Percentiles rank a stretch among this genome's conserved stretches.
Evolutionary conservation across 2,888 invertebrate genomes (phyloP).

Genomic region (Heliconius sara): DNA sequence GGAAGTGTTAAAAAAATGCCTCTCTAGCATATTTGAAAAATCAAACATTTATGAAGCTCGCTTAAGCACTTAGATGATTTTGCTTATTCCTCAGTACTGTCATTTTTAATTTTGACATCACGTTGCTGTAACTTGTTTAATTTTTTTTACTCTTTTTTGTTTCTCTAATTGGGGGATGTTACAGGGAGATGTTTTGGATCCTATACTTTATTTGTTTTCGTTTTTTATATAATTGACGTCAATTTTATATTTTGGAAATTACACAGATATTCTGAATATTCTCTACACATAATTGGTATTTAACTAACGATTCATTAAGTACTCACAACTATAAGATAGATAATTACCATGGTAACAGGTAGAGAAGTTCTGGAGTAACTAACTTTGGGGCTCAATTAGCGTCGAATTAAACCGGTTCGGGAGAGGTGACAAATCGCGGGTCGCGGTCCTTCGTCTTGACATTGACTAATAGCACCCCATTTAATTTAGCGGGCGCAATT

Average conservation of each 20-base stretch:
- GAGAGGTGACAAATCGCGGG: conserved; percentile 82
- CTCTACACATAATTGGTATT: not conserved
- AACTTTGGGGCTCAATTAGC: conserved; percentile 80
- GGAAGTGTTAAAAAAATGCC: conserved; percentile 75
- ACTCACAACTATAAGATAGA: conserved; percentile 50
- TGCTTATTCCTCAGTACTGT: conserved; percentile 56
- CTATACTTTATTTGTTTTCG: conserved; percentile 6
- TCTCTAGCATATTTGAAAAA: conserved; percentile 67
- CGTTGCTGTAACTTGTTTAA: conserved; percentile 44
- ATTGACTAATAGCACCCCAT: conserved; percentile 79
- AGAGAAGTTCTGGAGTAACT: conserved; percentile 64
- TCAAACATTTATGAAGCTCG: conserved; percentile 76
- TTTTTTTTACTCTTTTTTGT: conserved; percentile 33
- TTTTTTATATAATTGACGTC: not conserved
- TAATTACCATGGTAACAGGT: conserved; percentile 71
- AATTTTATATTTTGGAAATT: not conserved
- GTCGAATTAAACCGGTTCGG: conserved; percentile 76
- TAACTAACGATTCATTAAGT: conserved; percentile 38
- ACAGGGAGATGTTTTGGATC: conserved; percentile 21
- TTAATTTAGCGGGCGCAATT: conserved; percentile 82
- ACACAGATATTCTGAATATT: not conserved
- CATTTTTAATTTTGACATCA: conserved; percentile 57
- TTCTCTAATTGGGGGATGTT: conserved; percentile 8
- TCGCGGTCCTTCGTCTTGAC: conserved; percentile 75
- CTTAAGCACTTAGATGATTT: conserved; percentile 60